Percentiles rank a stretch among this genome's conserved stretches.
phyloP scores from a whole-genome alignment of 2,113 vertebrate genomes.

The Osmerus mordax region DNA sequence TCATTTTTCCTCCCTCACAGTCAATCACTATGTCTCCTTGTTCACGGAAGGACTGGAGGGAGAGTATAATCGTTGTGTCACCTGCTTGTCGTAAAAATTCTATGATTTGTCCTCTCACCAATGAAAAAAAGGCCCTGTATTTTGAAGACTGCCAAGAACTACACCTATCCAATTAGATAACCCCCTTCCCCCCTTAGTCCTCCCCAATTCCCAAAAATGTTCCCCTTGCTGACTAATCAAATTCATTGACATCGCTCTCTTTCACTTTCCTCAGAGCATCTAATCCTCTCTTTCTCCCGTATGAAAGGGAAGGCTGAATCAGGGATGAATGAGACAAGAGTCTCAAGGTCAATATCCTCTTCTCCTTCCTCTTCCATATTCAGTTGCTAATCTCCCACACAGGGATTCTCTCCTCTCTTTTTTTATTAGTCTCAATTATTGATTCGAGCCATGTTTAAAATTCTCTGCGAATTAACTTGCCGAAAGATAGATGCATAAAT shows the following conservation, averaged over 20 bases:
- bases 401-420: constrained; percentile 17
- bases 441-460: constrained; percentile 34
- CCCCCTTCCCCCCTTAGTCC: neutral
- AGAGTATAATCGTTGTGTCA: no score
- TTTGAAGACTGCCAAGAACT: no score
- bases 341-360: constrained; percentile 1
- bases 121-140: no score
- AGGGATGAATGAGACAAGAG: neutral
- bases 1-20: neutral
- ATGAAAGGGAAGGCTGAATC: constrained; percentile 11
- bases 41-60: neutral
- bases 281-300: constrained; percentile 9
- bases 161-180: no score
- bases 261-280: constrained; percentile 1
- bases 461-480: constrained; percentile 28
- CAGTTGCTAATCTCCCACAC: constrained; percentile 5
- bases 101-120: no score
- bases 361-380: constrained; percentile 6
- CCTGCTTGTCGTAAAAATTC: no score
- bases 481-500: constrained; percentile 32
- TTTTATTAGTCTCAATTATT: constrained; percentile 38
- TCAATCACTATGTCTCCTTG: neutral
- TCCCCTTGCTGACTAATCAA: neutral
- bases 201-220: neutral
- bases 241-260: constrained; percentile 3